These are phyloP conservation scores for Pelosia muscerda DNA, from an alignment of 2,888 invertebrate species.

Conservation along the genomic window DNA sequence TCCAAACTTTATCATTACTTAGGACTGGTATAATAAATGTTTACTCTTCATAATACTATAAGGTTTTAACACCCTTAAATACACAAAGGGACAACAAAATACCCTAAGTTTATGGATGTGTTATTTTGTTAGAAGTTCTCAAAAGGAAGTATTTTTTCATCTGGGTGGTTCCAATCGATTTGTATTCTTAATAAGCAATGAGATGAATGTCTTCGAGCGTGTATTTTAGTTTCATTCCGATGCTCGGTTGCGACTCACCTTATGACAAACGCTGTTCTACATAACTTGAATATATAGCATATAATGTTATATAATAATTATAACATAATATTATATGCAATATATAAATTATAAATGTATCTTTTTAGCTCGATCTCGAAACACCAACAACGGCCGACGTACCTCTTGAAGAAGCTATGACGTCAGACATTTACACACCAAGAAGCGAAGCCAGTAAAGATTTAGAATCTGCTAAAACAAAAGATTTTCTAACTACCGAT, in stretches of 20 bases:
- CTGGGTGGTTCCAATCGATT: no score
- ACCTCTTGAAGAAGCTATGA: slow-evolving; percentile 71
- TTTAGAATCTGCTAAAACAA: slow-evolving; percentile 57
- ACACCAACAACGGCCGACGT: slow-evolving; percentile 83
- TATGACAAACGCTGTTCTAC: no score
- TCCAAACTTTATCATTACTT: background rate
- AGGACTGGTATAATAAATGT: background rate
- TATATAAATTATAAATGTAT: background rate
- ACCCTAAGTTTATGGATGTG: no score
- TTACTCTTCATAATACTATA: background rate
- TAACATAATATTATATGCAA: background rate
- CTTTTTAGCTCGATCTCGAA: slow-evolving; percentile 79
- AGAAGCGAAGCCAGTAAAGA: slow-evolving; percentile 69
- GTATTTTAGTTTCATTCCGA: no score
- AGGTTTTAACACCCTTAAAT: background rate
- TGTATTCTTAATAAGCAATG: no score
- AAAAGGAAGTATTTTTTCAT: no score
- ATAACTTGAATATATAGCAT: no score
- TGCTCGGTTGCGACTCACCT: no score
- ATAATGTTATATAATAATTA: no score
- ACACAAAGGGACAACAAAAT: background rate
- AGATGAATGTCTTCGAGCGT: background rate
- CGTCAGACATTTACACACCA: slow-evolving; percentile 73
- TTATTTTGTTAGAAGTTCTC: no score
- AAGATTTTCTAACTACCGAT: slow-evolving; percentile 69